Base-by-base conservation (phyloP, 2,888 invertebrate genomes). In the Tubulanus polymorphus region DNA sequence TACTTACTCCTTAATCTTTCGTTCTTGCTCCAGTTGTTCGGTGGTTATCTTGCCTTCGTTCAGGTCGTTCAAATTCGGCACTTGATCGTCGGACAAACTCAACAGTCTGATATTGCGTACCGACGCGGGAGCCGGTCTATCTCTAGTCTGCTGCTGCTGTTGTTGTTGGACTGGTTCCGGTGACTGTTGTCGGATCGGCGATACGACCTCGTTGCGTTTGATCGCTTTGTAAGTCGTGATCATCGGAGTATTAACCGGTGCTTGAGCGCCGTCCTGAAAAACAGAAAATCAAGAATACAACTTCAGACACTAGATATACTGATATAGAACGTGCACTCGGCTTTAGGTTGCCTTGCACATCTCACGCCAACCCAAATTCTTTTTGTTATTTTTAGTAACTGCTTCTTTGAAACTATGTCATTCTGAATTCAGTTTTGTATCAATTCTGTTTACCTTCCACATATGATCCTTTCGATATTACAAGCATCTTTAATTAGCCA, bases 201-300 rank as follows among this genome's bases (percentile, higher is more conserved):
- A 23, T 23, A 3, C 6, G 5, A 23, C 23, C 20, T 41, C 41
- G 23, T 41, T 41, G 3, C 60, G 51, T 26, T 60, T 64, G n/a
- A 73, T 62, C 1, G 73, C 70, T 57, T 71, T 71, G 66, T 72
- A 75, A 0, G 75, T 75, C 3, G 74, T 75, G 53, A 75, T 75
- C 2, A 69, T 69, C 3, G 75, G 75, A n/a, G 69, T 64, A 25
- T 72, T 41, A 8, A 23, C 23, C 5, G 41, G 64, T 47, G 65
- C 63, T 3, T 74, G 45, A 8, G 66, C 64, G 10, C 70, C 66
- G 52, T 72, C 70, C 74, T 74, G 63, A 15, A 64, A 62, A 3
- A n/a, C 3, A 41, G 30, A 15, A 15, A 55, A 37, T 50, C 51
- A 23, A 30, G 10, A 10, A 50, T 48, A 25, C n/a, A n/a, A n/a